Base-by-base conservation (phyloP, 2,888 invertebrate genomes). In the Cephus sareptanus region DNA sequence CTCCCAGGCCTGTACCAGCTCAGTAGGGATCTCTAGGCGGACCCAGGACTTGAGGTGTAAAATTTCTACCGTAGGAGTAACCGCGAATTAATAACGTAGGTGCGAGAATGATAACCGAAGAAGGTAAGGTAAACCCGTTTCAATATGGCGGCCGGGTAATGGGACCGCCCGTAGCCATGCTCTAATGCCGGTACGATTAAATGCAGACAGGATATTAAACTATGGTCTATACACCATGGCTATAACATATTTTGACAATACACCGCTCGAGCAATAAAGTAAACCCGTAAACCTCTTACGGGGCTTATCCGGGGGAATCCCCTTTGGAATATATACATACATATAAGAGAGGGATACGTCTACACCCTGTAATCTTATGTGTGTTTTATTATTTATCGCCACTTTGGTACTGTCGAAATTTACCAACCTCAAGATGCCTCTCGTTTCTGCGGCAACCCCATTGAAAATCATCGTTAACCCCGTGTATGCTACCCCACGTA, bases 121-220 rank as follows among this genome's bases (percentile, higher is more conserved):
- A 68, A 73, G 31, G 34, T 82, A 78, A 83, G 82, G 84, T 81
- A 84, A 83, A 85, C 81, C 81, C 84, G 84, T 81, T 83, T 82
- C 81, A 79, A 80, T 79, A 81, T 76, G 83, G 83, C 82, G 82
- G 83, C 79, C 85, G 85, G 87, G 88, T 89, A 89, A 89, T 89
- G 85, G 89, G 90, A 89, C 90, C 89, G 85, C 89, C 90, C 87
- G 87, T 81, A 79, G 82, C 79, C 84, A 80, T 82, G 80, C 84
- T 86, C 87, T 90, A 88, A 89, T 89, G 86, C 89, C 86, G 82
- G 81, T 81, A 81, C 89, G 90, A 90, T 90, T 90, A 90, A 90
- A 89, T 85, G 88, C 87, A 88, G 89, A 90, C 90, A 89, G 90
- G 90, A 90, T 90, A 90, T 90, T 90, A 90, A 90, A 90, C 87